These are phyloP conservation scores for Temnothorax unifasciatus DNA, from an alignment of 2,888 invertebrate species.

Conservation along the genomic window DNA sequence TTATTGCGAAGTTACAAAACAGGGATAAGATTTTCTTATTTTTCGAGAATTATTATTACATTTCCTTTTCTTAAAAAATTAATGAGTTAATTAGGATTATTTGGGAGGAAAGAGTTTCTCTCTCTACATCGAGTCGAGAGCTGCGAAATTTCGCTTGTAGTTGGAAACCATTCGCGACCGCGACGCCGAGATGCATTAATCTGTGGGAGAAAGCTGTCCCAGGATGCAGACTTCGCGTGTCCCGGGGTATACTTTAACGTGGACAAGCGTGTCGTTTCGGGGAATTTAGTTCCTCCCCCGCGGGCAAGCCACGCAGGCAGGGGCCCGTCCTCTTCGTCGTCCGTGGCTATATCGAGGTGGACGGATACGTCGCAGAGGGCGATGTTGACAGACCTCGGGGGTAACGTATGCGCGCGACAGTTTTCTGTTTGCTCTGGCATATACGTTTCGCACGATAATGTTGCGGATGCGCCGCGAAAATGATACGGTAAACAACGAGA, in stretches of 20 bases:
- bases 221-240: neutral
- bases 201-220: constrained; percentile 8
- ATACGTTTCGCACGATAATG: constrained; percentile 68
- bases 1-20: neutral
- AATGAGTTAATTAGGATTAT: neutral
- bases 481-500: constrained; percentile 69
- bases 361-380: constrained; percentile 44
- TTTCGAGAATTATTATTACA: neutral
- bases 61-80: neutral
- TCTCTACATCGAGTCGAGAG: neutral
- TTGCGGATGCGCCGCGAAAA: constrained; percentile 72
- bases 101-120: neutral
- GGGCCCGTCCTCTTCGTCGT: constrained; percentile 14
- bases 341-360: constrained; percentile 40
- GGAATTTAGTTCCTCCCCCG: constrained; percentile 38
- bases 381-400: constrained; percentile 64
- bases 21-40: neutral
- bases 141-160: neutral
- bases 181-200: constrained; percentile 22
- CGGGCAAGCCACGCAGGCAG: neutral
- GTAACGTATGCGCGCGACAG: constrained; percentile 51
- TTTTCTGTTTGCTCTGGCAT: constrained; percentile 72
- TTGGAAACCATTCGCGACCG: neutral
- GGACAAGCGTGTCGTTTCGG: constrained; percentile 32
- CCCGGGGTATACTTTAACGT: constrained; percentile 25